Percentiles rank a stretch among this genome's conserved stretches.
These are phyloP conservation scores for Mechanitis messenoides DNA, from an alignment of 2,888 invertebrate genomes.

Conservation along the genomic window DNA sequence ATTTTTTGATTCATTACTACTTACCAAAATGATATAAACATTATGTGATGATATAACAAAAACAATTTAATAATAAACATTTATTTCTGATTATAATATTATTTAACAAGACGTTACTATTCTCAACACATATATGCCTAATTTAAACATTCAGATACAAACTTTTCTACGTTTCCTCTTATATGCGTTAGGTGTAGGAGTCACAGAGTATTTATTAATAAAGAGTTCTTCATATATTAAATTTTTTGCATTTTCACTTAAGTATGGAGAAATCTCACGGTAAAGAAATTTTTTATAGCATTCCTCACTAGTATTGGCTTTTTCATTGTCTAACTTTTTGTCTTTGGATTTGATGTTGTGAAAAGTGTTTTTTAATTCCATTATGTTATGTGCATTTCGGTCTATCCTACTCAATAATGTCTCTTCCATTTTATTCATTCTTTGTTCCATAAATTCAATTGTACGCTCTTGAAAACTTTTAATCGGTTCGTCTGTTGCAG, in stretches of 20 bases:
- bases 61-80: constrained; percentile 17
- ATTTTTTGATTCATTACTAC: too few relatives aligned
- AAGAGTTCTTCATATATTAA: constrained; percentile 65
- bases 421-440: constrained; percentile 59
- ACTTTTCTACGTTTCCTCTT: constrained; percentile 43
- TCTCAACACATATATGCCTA: not conserved
- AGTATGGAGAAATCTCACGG: constrained; percentile 58
- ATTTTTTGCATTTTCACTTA: constrained; percentile 53
- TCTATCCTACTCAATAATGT: constrained; percentile 56
- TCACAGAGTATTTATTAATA: constrained; percentile 45
- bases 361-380: constrained; percentile 45
- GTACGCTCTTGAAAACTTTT: constrained; percentile 41
- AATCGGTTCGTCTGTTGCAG: constrained; percentile 33
- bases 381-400: constrained; percentile 54
- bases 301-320: constrained; percentile 44
- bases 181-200: constrained; percentile 15
- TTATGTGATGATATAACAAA: too few relatives aligned
- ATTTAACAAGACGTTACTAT: not conserved
- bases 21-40: too few relatives aligned
- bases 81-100: constrained; percentile 2
- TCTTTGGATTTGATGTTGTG: constrained; percentile 20
- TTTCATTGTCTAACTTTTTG: constrained; percentile 39
- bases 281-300: constrained; percentile 53
- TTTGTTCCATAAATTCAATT: constrained; percentile 51
- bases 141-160: constrained; percentile 23